phyloP scores from a whole-genome alignment of 1,140 invertebrate species.

The Eurytemora carolleeae region DNA sequence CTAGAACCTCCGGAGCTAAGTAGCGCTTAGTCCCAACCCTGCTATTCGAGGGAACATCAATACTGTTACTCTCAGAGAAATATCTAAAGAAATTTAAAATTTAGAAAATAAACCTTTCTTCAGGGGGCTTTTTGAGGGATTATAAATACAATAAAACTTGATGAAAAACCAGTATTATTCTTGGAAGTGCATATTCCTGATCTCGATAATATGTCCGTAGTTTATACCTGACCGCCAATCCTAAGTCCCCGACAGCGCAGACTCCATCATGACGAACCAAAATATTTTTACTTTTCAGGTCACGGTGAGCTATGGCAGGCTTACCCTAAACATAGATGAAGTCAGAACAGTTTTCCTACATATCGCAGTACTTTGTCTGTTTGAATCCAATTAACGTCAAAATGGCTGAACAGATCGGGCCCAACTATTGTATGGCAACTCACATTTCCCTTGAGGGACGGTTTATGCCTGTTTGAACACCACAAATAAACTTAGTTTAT shows the following conservation, averaged over 20 bases:
- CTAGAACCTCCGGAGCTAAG: conserved; percentile 72
- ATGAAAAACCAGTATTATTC: no score
- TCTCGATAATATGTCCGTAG: no score
- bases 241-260: conserved; percentile 87
- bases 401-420: no score
- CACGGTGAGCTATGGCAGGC: conserved; percentile 85
- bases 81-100: background rate
- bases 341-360: conserved; percentile 15
- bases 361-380: background rate
- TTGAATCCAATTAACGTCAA: no score
- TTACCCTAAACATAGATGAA: no score
- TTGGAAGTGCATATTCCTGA: no score
- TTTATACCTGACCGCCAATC: conserved; percentile 66
- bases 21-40: conserved; percentile 85
- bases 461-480: no score
- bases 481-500: no score
- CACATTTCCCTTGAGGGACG: no score
- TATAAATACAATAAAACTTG: no score
- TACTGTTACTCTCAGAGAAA: conserved; percentile 51
- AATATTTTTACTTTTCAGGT: conserved; percentile 90
- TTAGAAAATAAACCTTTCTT: background rate
- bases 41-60: conserved; percentile 82
- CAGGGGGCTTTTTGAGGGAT: no score
- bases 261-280: conserved; percentile 76
- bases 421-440: no score